Percentiles rank a stretch among this genome's conserved stretches.
These are phyloP conservation scores for Lagorchestes hirsutus DNA, from an alignment of 2,797 vertebrate species.

Conservation along the genomic window DNA sequence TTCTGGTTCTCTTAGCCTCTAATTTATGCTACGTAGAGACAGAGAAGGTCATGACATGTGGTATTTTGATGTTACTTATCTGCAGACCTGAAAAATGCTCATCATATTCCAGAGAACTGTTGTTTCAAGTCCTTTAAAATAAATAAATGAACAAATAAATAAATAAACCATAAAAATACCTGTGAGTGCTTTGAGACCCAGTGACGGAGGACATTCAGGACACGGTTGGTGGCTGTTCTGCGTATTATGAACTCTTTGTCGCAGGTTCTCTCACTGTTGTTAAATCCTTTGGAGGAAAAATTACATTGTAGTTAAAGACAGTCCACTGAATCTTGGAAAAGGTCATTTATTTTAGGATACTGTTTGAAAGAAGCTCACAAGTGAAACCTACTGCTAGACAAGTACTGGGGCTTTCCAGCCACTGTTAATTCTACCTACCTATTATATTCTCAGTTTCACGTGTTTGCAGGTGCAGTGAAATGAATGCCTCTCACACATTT, in stretches of 20 bases:
- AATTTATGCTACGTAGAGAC: not conserved
- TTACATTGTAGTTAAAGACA: slow-evolving; percentile 42
- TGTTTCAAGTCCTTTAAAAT: not conserved
- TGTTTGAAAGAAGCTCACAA: slow-evolving; percentile 1
- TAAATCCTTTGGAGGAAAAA: slow-evolving; percentile 89
- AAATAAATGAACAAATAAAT: not conserved
- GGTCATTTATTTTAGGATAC: slow-evolving; percentile 48
- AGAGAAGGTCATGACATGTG: not conserved
- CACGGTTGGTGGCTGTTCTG: slow-evolving; percentile 96
- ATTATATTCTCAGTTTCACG: not conserved
- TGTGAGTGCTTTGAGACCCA: slow-evolving; percentile 99
- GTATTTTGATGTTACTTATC: not conserved
- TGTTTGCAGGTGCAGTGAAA: slow-evolving; percentile 18
- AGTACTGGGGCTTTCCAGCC: not conserved
- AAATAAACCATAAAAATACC: slow-evolving; percentile 83
- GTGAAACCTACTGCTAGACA: slow-evolving; percentile 6
- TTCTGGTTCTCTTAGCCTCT: not conserved
- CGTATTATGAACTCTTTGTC: slow-evolving; percentile 99
- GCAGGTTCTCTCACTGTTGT: slow-evolving; percentile 94
- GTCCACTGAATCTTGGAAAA: not conserved
- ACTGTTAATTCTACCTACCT: not conserved
- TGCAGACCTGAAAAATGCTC: not conserved
- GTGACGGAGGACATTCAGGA: slow-evolving; percentile 97
- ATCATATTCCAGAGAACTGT: not conserved
- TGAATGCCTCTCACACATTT: slow-evolving; percentile 18